Evolutionary conservation across 1,140 invertebrate genomes (phyloP), one percentile per base, ranked within the genome.

Genomic region (Lethrus apterus): DNA sequence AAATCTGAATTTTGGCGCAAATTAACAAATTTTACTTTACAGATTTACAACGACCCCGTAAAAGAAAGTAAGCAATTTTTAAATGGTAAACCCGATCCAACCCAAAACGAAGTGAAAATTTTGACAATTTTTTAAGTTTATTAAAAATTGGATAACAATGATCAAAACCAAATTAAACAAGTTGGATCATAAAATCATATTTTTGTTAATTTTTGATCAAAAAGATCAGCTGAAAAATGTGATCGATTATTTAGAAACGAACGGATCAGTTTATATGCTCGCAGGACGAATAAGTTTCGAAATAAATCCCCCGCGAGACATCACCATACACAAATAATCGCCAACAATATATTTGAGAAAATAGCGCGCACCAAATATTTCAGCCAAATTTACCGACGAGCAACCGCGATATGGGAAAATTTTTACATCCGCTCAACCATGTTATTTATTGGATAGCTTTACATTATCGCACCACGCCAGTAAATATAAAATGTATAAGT

Each of bases 171-270:
- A n/a, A n/a, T n/a, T n/a, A n/a, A n/a, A n/a, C n/a, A n/a, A n/a
- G n/a, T n/a, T n/a, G n/a, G n/a, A n/a, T n/a, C n/a, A n/a, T n/a
- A n/a, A n/a, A n/a, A n/a, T n/a, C n/a, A n/a, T n/a, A n/a, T n/a
- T n/a, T n/a, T n/a, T n/a, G n/a, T n/a, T n/a, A n/a, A n/a, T n/a
- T n/a, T n/a, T n/a, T n/a, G n/a, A n/a, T 17, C 1, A 33, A 7
- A 4, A 33, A 17, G 15, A 17, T 7, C 13, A 33, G 18, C 15
- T 33, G 32, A 13, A 14, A 14, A 9, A 14, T 13, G 13, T 33
- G 18, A 33, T 17, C 13, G 18, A 8, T 11, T 13, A 17, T 69
- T 90, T 11, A 87, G 17, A 11, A 35, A 14, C 21, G 24, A 15
- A 34, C 11, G 17, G 14, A 46, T 36, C 44, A 20, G 44, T 18